Evolutionary conservation across 2,888 invertebrate species (phyloP), one percentile per base, ranked within the genome.

Genomic region (Carcina quercana): DNA sequence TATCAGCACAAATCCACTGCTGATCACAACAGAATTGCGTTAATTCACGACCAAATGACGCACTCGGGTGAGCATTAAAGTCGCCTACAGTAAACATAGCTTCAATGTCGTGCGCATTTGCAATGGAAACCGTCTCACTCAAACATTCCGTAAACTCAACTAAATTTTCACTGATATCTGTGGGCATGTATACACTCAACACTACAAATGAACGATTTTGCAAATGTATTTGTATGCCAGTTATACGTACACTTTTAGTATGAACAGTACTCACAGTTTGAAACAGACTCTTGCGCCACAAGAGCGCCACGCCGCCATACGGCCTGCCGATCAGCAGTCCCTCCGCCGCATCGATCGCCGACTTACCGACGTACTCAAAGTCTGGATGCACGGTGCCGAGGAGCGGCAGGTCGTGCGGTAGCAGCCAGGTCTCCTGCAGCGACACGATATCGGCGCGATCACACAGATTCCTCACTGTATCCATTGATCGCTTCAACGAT

Each of bases 351-450:
- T 41, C 38, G 2, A 42, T 35, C 1, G 39, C 37, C 5, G 39
- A 35, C 5, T 10, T 25, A 1, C 35, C 37, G 1, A 35, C 32
- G 15, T n/a, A 30, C 11, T 5, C 13, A 22, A 30, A 30, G 3
- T 13, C 17, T 3, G 11, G 12, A 12, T 17, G 2, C 12, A 25
- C 17, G 5, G 8, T 3, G 4, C 17, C n/a, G 8, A 30, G 13
- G 4, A 12, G 30, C 0, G 39, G 15, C 1, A 53, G 12, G 11
- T 53, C 47, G 8, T 50, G 36, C 0, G 45, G 50, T 5, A 50
- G 22, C 3, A 51, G 28, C 47, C 52, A 52, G 0, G 43, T 44
- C 13, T 52, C 47, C 13, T 50, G 48, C 1, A 50, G 37, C 1
- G 46, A 45, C n/a, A 48, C 15, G 0, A 48, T 14, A 14, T 46